These are phyloP conservation scores for Drosophila aff. DNA, from an alignment of 1,140 invertebrate species.

Conservation along the genomic window DNA sequence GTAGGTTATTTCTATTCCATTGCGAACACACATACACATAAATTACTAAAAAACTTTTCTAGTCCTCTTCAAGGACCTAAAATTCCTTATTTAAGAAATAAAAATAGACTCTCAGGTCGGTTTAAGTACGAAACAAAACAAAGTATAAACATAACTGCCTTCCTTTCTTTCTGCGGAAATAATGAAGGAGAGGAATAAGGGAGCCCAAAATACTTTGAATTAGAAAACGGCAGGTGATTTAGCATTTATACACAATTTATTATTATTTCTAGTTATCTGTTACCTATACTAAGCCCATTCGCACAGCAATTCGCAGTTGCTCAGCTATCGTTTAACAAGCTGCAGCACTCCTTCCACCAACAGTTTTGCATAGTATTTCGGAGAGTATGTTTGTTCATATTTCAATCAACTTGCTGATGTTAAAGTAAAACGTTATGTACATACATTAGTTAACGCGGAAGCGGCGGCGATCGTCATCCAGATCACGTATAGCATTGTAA, in stretches of 20 bases:
- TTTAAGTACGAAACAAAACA: neutral
- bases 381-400: conserved; percentile 45
- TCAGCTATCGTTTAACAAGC: conserved; percentile 48
- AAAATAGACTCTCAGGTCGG: too few species aligned
- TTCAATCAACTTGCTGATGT: conserved; percentile 51
- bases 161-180: neutral
- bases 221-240: neutral
- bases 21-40: too few species aligned
- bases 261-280: conserved; percentile 56
- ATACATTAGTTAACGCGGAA: conserved; percentile 71
- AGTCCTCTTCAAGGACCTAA: too few species aligned
- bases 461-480: conserved; percentile 50
- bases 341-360: conserved; percentile 43
- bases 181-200: neutral
- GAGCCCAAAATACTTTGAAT: neutral
- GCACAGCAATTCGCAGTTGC: conserved; percentile 49
- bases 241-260: conserved; percentile 57
- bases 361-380: conserved; percentile 42
- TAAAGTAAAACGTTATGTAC: conserved; percentile 75
- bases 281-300: conserved; percentile 57
- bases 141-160: neutral
- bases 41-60: too few species aligned
- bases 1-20: too few species aligned
- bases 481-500: conserved; percentile 53
- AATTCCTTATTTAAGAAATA: too few species aligned